Evolutionary conservation across 2,113 vertebrate genomes (phyloP), one percentile per base, ranked within the genome.

Genomic region (Seriola rivoliana): DNA sequence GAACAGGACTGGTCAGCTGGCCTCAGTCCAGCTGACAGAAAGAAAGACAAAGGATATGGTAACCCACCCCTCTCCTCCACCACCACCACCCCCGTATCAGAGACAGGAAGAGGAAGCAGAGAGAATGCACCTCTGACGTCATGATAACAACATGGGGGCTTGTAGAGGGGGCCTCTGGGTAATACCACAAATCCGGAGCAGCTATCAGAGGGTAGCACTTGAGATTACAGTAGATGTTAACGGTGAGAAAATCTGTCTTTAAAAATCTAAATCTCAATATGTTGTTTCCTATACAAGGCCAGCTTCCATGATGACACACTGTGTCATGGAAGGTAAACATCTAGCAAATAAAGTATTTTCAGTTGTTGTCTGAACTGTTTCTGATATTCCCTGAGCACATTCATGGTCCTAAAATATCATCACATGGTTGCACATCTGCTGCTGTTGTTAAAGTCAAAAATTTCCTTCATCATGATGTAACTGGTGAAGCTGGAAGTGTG

Each of bases 21-120:
- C 79, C 29, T 25, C 10, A 4, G 13, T 83, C 83, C 84, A 91
- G 71, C 62, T 68, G 81, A 85, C 77, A 65, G 32, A 67, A 63
- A 65, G 8, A 85, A 83, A 77, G 66, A 88, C 80, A 89, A 85
- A 91, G 91, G 84, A 90, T 82, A 76, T 82, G 79, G 50, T 21
- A 46, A 12, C 70, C 78, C 75, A 23, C 57, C 34, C 59, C 2
- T n/a, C 50, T 21, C 57, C 71, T 23, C 44, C 44, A 21, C 58
- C 74, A 34, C 46, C 36, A 32, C 25, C 52, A 29, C 48, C 71
- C 34, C 68, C 3, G 21, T 36, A 58, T 78, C n/a, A 3, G 69
- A 84, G 59, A 83, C 86, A 89, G 89, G 90, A 92, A 93, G 79
- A 88, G 91, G 89, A 92, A 93, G 88, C 40, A 25, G 57, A 87